Conservation (phyloP, 2,113 vertebrate species). For the Protomyctophum bolini region DNA sequence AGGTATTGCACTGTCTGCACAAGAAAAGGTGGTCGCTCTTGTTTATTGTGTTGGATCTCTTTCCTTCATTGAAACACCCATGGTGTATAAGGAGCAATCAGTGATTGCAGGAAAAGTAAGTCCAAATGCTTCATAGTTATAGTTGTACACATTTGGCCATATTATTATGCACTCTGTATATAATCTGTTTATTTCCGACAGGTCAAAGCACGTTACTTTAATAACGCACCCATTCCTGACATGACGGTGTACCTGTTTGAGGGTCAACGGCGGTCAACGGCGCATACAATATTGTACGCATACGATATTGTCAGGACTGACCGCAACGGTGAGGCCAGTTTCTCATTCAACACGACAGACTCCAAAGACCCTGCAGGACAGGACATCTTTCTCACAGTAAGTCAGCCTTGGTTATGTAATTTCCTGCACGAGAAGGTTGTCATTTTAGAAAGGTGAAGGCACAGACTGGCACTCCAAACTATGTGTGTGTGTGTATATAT, state of each 20-base stretch:
- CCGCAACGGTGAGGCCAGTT: slow-evolving; percentile 57
- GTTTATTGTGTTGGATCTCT: slow-evolving; percentile 61
- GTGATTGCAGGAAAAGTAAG: slow-evolving; percentile 68
- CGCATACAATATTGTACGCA: neutral
- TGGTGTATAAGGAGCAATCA: slow-evolving; percentile 53
- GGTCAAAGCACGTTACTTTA: slow-evolving; percentile 60
- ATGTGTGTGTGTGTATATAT: neutral
- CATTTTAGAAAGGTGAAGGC: neutral
- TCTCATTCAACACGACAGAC: slow-evolving; percentile 52
- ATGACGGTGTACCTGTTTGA: slow-evolving; percentile 52
- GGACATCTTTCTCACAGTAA: slow-evolving; percentile 47
- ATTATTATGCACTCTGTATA: neutral
- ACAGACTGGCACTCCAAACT: neutral
- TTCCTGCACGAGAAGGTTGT: neutral
- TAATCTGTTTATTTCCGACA: slow-evolving; percentile 21
- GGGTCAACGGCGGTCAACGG: slow-evolving; percentile 10
- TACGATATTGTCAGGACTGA: slow-evolving; percentile 76
- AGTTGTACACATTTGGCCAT: neutral
- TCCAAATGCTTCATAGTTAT: neutral
- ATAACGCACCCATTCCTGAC: slow-evolving; percentile 45
- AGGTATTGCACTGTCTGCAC: neutral
- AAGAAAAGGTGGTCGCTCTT: neutral
- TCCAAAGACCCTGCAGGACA: neutral
- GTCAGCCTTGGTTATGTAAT: slow-evolving; percentile 12
- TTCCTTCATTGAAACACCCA: slow-evolving; percentile 62